Evolutionary conservation across 2,888 invertebrate genomes (phyloP), one percentile per base, ranked within the genome.

Genomic region (Latheticus oryzae): DNA sequence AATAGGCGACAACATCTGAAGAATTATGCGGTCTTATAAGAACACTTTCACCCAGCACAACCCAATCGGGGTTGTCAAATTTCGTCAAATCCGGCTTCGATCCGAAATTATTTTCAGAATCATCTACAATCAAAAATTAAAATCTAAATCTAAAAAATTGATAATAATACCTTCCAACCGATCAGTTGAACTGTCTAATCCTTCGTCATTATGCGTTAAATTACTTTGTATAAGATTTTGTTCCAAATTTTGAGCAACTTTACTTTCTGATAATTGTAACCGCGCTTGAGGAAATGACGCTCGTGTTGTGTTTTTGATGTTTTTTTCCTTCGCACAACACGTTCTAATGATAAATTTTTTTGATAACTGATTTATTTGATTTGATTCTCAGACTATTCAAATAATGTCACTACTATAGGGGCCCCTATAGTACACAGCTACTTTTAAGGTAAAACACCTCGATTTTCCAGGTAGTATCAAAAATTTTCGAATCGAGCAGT

Each of bases 41-140:
- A 50, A 94, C 91, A 72, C 93, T 92, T 82, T 94, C 94, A 48
- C 94, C 93, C 35, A 91, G 79, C n/a, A 85, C 82, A 68, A 95
- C 86, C 96, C 96, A 97, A 13, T 91, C 89, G 2, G 94, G 94
- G 64, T 86, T 85, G 43, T 82, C 77, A 28, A 84, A 81, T 75
- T 82, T 79, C 43, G 79, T 77, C 59, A 83, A 73, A 79, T 85
- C 79, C 67, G 81, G 76, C 78, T 83, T 79, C 38, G 82, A 80
- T 56, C 85, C 85, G 73, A 83, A 86, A 67, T 72, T 76, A 58
- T 77, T 76, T 60, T 35, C 19, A 1, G 24, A 32, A 16, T 53
- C 38, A 16, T 51, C 38, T 32, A n/a, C n/a, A n/a, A n/a, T n/a
- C n/a, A n/a, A 19, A 8, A 26, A 3, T 23, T 13, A 43, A 3